These are phyloP conservation scores for Takifugu flavidus DNA, from an alignment of 2,113 vertebrate genomes.

Conservation along the genomic window DNA sequence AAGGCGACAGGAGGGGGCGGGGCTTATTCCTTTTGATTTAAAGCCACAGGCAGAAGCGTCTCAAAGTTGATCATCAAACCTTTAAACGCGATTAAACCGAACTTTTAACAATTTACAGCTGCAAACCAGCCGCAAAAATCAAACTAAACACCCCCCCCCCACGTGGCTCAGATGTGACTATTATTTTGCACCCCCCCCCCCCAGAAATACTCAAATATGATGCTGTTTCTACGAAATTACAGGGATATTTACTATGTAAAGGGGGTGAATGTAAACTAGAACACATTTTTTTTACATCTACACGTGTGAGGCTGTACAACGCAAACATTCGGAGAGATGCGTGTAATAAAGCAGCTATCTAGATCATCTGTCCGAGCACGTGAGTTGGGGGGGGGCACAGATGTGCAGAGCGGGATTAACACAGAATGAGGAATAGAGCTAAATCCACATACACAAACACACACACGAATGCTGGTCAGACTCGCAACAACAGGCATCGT, in stretches of 20 bases:
- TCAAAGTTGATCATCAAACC: slow-evolving; percentile 24
- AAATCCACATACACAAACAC: slow-evolving; percentile 29
- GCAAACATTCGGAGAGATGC: slow-evolving; percentile 15
- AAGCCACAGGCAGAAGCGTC: slow-evolving; percentile 52
- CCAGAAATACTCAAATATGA: too few species aligned
- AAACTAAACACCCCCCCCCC: too few species aligned
- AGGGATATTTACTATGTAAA: too few species aligned
- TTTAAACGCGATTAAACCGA: too few species aligned
- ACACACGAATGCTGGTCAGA: slow-evolving; percentile 13
- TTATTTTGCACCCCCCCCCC: too few species aligned
- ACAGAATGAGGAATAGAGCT: slow-evolving; percentile 47
- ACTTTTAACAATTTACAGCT: too few species aligned
- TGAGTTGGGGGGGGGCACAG: slow-evolving; percentile 57
- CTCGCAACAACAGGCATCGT: slow-evolving; percentile 17
- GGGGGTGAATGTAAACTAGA: too few species aligned
- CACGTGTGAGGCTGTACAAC: neutral
- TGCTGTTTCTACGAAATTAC: too few species aligned
- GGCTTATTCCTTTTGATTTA: slow-evolving; percentile 62
- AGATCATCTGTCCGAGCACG: slow-evolving; percentile 64
- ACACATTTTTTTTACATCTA: too few species aligned
- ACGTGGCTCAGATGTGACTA: too few species aligned
- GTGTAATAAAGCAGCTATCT: slow-evolving; percentile 49
- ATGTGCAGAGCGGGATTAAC: slow-evolving; percentile 69
- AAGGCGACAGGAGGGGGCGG: slow-evolving; percentile 61
- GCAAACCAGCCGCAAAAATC: too few species aligned